Conservation (phyloP, 2,888 invertebrate species). For the Mythimna impura region DNA sequence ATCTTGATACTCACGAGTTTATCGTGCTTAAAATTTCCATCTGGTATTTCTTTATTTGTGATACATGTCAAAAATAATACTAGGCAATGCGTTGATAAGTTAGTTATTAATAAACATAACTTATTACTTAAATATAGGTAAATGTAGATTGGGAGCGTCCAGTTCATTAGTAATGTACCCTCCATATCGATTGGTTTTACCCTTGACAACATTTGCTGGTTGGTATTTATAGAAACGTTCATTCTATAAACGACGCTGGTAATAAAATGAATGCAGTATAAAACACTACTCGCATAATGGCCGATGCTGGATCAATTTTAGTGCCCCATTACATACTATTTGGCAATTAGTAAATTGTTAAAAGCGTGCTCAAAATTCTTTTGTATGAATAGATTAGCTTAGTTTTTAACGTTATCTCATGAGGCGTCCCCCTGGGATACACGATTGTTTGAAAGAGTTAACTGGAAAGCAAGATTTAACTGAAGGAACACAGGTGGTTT, state of each 20-base stretch:
- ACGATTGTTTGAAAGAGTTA: no score
- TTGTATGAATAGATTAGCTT: no score
- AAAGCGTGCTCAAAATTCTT: slow-evolving; percentile 13
- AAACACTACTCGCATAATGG: slow-evolving; percentile 10
- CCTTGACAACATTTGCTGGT: slow-evolving; percentile 40
- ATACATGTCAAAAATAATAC: not conserved
- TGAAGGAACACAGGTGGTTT: no score
- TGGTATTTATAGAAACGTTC: slow-evolving; percentile 39
- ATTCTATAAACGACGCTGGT: slow-evolving; percentile 8
- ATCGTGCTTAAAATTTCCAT: no score
- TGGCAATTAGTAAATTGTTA: slow-evolving; percentile 25
- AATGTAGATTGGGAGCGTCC: not conserved
- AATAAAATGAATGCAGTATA: not conserved
- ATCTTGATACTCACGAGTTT: no score
- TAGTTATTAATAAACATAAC: slow-evolving; percentile 22
- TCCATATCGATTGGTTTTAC: slow-evolving; percentile 50
- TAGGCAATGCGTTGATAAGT: slow-evolving; percentile 37
- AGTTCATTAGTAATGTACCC: slow-evolving; percentile 40
- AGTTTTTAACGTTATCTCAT: not conserved
- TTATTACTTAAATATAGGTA: not conserved
- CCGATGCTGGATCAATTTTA: not conserved
- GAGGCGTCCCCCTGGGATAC: no score
- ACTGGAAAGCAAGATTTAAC: no score
- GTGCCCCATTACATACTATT: not conserved
- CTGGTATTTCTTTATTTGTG: not conserved